Evolutionary conservation across 2,888 invertebrate genomes (phyloP), one percentile per base, ranked within the genome.

Genomic region (Cerastis leucographa): DNA sequence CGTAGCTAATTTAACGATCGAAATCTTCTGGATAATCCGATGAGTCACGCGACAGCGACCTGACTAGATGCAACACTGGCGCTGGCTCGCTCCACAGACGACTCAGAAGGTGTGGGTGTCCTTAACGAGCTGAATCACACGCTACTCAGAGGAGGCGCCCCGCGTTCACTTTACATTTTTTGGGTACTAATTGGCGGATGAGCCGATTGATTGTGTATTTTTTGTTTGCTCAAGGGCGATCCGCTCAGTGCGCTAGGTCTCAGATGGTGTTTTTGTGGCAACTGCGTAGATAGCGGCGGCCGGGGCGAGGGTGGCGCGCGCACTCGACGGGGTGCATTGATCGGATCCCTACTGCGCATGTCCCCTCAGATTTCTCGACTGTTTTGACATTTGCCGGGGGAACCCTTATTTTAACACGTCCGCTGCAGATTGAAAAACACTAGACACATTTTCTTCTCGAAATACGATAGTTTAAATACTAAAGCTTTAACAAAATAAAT

Each of bases 291-390:
- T 92, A 89, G 90, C 87, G 84, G 88, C 89, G 91, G 90, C 88
- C 85, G 88, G 91, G 91, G 91, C 87, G 90, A 88, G 93, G 94
- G 94, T 90, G 94, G 96, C 96, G 96, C 96, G 96, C 96, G 96
- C 96, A 95, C 87, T 89, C 88, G 71, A 81, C 88, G 91, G 93
- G 94, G 92, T 95, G 95, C 96, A 96, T 96, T 95, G 96, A 96
- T 96, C 96, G 95, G 89, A 90, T 88, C 87, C 89, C 89, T 89
- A 94, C 77, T 95, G 96, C 96, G 96, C 96, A 96, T 96, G 96
- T 93, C 90, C 90, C 86, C 90, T 89, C 80, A 89, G 88, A 89
- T 88, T 92, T 91, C 93, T 93, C 90, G 87, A 87, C 91, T 92
- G 88, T 93, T 95, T 94, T 95, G 95, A 95, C 95, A 92, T 95